Evolutionary conservation across 2,888 invertebrate genomes (phyloP), one percentile per base, ranked within the genome.

Genomic region (Nomada ferruginata): DNA sequence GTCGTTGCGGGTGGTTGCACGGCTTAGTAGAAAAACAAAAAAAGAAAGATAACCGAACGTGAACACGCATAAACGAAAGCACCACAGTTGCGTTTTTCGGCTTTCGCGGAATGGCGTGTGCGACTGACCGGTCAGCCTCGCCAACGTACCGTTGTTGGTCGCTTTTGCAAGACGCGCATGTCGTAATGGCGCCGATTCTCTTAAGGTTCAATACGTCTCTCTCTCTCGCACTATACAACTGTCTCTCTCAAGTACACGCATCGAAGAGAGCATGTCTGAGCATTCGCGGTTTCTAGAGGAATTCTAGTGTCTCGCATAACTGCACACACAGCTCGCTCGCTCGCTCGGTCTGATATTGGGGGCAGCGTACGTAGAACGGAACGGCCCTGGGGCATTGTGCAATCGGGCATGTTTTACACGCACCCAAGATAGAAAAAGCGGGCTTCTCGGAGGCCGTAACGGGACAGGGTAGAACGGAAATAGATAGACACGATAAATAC

Each of bases 141-240:
- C 77, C 85, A 71, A 82, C 85, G 85, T 80, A 84, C 84, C 80
- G 74, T 78, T 82, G 82, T 81, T 75, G 75, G 77, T 84, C 86
- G 85, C 85, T 89, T 89, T 88, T 82, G 87, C 87, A 91, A 91
- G 91, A 91, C 91, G 91, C 91, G 91, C 91, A 91, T 91, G 91
- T 91, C 91, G 91, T 91, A 90, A 91, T 91, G 91, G 91, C 91
- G 91, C 75, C 85, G 85, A 85, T 86, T 88, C 88, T 89, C 85
- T 83, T 83, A 85, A 88, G 89, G 84, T 82, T 84, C 82, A 65
- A 73, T 69, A 61, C 71, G 50, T 72, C 72, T 76, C 68, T 71
- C 63, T 60, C 68, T 71, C 64, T 61, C 42, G 13, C 66, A 23
- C 68, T 26, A 63, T 26, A 70, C 61, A 44, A 65, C 50, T 7